Percentiles rank a stretch among this genome's conserved stretches.
phyloP scores from a whole-genome alignment of 2,113 vertebrate species.

The Pterophyllum scalare region DNA sequence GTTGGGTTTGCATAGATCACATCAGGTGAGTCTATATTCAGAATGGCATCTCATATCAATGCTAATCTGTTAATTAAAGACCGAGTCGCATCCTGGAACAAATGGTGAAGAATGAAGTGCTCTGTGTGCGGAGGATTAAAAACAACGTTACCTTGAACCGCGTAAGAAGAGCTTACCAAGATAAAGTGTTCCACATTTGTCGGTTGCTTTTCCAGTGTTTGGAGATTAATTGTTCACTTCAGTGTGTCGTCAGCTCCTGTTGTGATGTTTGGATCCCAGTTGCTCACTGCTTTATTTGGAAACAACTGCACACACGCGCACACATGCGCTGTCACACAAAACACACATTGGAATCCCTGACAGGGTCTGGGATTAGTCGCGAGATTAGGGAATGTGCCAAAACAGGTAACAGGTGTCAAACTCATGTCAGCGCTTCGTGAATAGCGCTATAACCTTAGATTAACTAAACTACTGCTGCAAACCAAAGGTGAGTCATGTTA shows the following conservation, averaged over 20 bases:
- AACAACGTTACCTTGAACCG: background rate
- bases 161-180: background rate
- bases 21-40: slow-evolving; percentile 52
- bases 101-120: background rate
- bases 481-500: slow-evolving; percentile 50
- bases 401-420: slow-evolving; percentile 66
- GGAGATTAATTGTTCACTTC: slow-evolving; percentile 15
- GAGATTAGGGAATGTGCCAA: slow-evolving; percentile 62
- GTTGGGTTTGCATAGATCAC: slow-evolving; percentile 46
- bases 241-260: slow-evolving; percentile 25
- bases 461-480: slow-evolving; percentile 23
- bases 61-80: slow-evolving; percentile 30
- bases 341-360: slow-evolving; percentile 34
- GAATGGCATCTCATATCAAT: slow-evolving; percentile 29
- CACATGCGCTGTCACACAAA: background rate
- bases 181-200: background rate
- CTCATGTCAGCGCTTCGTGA: slow-evolving; percentile 38
- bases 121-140: background rate
- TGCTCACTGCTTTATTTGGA: slow-evolving; percentile 46
- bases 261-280: background rate
- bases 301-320: background rate
- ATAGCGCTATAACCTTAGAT: slow-evolving; percentile 41
- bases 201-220: background rate
- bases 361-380: slow-evolving; percentile 27
- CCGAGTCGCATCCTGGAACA: slow-evolving; percentile 38